Conservation (phyloP, 2,797 vertebrate genomes). For the Acropternis orthonyx region DNA sequence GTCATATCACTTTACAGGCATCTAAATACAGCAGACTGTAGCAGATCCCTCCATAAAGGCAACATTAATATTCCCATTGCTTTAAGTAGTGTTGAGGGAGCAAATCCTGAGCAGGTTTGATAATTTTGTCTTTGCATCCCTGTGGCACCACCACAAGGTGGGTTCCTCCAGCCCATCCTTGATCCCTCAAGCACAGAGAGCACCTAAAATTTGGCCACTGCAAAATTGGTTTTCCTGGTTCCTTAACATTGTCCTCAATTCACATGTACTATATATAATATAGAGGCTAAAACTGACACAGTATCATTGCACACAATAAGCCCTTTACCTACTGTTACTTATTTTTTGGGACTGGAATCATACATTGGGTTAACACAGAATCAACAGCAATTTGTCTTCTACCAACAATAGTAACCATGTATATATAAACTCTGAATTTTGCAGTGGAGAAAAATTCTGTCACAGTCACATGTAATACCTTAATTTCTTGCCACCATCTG, state of each 20-base stretch:
- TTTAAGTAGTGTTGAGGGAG: neutral
- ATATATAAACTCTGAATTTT: neutral
- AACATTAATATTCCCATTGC: neutral
- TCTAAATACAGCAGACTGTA: neutral
- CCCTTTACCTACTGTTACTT: neutral
- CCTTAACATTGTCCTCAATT: neutral
- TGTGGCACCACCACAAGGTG: neutral
- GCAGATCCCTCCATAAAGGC: neutral
- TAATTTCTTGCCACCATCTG: slow-evolving; percentile 90
- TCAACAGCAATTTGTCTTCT: neutral
- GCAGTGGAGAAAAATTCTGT: neutral
- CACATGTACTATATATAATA: no score
- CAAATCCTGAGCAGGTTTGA: neutral
- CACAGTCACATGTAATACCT: slow-evolving; percentile 70
- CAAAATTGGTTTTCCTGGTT: neutral
- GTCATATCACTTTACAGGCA: neutral
- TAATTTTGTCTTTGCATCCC: neutral
- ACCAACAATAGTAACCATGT: neutral
- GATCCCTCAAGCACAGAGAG: neutral
- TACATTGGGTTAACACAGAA: neutral
- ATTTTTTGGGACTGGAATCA: neutral
- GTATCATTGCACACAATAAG: neutral
- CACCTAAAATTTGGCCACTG: neutral
- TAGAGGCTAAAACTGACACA: neutral
- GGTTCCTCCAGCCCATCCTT: neutral